Base-by-base conservation (phyloP, 2,113 vertebrate species). In the Podiceps cristatus region DNA sequence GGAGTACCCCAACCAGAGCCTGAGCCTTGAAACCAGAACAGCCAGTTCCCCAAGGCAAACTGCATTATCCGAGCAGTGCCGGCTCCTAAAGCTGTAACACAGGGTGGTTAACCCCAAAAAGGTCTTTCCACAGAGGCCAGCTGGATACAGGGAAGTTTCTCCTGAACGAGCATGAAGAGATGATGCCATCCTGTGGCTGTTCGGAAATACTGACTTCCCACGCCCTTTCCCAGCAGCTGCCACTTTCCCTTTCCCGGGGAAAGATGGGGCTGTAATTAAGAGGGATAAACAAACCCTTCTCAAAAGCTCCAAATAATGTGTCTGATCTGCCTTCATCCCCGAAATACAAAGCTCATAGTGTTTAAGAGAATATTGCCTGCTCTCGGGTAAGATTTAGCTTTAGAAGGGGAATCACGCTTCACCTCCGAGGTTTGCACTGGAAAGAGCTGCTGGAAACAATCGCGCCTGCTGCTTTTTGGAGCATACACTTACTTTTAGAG, bases 141-240 rank as follows among this genome's bases (percentile, higher is more conserved):
- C 50, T 13, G 68, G 63, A 28, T 55, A 22, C 10, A 2, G 13
- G 27, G 27, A 45, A 33, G 45, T 18, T 29, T 87, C 23, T 93
- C 66, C 58, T 37, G 13, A 44, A 18, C 8, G 35, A 84, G 35
- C 5, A 1, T 28, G 84, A 93, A 67, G 71, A 53, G 85, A 92
- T 8, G 19, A 62, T 95, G 94, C 94, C 93, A 94, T 88, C 96
- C 77, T 81, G 63, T 95, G 93, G 91, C 84, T 66, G 75, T 16
- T 91, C 0, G 2, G 79, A 64, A 90, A 85, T 9, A 67, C 28
- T 82, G 74, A 45, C 53, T 67, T 58, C 11, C 14, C 28, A 37
- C 62, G 3, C 2, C 35, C 10, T 18, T 86, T 83, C 73, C 67
- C 75, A 89, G 75, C 63, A 11, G 47, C 49, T 4, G 7, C 7